Evolutionary conservation across 2,113 vertebrate species (phyloP), one percentile per base, ranked within the genome.

Genomic region (Phalacrocorax carbo): DNA sequence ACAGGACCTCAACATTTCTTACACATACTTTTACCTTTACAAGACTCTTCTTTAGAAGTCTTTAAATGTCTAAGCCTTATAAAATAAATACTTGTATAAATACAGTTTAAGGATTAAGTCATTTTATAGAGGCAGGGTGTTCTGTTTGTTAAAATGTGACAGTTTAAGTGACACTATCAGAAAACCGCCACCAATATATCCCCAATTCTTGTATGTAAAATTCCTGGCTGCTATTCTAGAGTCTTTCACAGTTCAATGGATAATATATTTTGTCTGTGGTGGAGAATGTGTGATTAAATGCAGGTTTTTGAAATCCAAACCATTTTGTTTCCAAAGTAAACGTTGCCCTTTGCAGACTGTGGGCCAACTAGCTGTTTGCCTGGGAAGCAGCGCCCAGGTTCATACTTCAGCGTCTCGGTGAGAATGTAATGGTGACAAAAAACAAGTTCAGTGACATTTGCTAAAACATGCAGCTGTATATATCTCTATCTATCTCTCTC

Each of bases 1-100:
- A 97, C 95, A 96, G 97, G 97, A 98, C 96, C 93, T 98, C 92
- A 97, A 96, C 86, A 91, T 96, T 98, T 98, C 85, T 68, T 97
- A 97, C 96, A 97, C 86, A 68, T 93, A 96, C 82, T 97, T 97
- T 93, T 96, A 94, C 96, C 93, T 95, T 98, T 96, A 95, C 85
- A 95, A 90, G 91, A 96, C 93, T 82, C 76, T 96, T 97, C 87
- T 97, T 97, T 96, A 95, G 96, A 97, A 97, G 96, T 95, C 90
- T 96, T 97, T 96, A 94, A 97, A 88, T 96, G 96, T 98, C 98
- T 98, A 98, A 98, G 98, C 97, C 97, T 98, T 98, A 96, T 91
- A 97, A 98, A 98, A 97, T 95, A 98, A 98, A 98, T 96, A 96
- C 83, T 97, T 96, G 80, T 95, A 95, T 97, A 97, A 96, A 97